Conservation (phyloP, 37 sponge, comb jelly and placozoan species). For the Hexactinellida sp. region DNA sequence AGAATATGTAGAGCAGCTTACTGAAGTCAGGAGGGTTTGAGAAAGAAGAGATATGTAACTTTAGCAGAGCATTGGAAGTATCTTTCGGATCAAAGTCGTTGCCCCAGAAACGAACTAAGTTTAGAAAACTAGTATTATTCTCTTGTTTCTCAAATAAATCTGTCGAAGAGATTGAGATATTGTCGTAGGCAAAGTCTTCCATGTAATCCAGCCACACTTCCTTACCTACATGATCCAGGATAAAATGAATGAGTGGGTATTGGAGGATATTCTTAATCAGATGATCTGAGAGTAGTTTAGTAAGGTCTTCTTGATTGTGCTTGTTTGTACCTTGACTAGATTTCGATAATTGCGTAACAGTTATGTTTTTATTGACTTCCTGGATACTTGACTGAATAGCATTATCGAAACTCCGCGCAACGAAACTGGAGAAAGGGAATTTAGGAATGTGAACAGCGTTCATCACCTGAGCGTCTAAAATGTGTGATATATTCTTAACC, state of each 20-base stretch:
- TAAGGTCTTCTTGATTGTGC: neutral
- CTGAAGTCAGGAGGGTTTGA: neutral
- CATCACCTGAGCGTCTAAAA: conserved; percentile 15
- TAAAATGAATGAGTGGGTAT: neutral
- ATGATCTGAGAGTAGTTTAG: neutral
- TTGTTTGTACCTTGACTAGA: conserved; percentile 3
- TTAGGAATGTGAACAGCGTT: neutral
- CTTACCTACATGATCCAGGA: neutral
- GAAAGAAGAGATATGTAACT: neutral
- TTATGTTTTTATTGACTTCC: conserved; percentile 2
- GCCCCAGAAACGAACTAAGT: neutral
- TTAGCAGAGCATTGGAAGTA: neutral
- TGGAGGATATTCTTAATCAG: neutral
- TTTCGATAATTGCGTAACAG: neutral
- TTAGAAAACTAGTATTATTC: neutral
- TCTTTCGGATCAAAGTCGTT: neutral
- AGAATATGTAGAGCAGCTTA: neutral
- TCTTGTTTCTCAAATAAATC: neutral
- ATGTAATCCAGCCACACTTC: neutral
- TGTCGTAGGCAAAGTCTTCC: neutral
- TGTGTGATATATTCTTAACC: conserved; percentile 13
- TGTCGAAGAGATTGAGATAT: neutral
- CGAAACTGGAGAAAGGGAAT: conserved; percentile 14
- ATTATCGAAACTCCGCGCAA: neutral
- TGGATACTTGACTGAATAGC: neutral